A percentile compares a stretch with the other conserved stretches of the same genome.
Evolutionary conservation across 1,140 invertebrate genomes (phyloP).

Genomic region (Heliconius hermathena): DNA sequence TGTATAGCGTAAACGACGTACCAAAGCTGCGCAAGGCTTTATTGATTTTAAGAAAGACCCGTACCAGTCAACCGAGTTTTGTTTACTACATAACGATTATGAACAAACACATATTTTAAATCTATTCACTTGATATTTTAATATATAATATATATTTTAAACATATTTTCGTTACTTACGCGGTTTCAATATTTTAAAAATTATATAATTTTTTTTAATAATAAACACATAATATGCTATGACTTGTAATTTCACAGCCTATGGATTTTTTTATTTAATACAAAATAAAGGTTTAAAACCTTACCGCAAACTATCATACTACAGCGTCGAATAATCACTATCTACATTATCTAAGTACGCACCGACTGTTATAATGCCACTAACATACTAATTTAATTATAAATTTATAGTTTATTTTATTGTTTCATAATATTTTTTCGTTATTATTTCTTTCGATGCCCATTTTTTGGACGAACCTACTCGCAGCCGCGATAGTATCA

Average conservation of each 20-base stretch:
- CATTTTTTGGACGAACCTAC: slow-evolving; percentile 45
- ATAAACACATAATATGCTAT: background rate
- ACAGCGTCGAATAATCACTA: slow-evolving; percentile 41
- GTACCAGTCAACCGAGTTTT: slow-evolving; percentile 45
- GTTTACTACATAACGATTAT: slow-evolving; percentile 42
- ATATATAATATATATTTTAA: background rate
- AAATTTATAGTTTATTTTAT: slow-evolving; percentile 34
- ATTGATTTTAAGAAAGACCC: slow-evolving; percentile 64
- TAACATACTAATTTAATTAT: slow-evolving; percentile 46
- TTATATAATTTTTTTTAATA: background rate
- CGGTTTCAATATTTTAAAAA: background rate
- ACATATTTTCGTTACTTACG: background rate
- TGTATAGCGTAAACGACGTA: slow-evolving; percentile 45
- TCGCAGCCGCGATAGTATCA: slow-evolving; percentile 35
- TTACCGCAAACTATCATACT: slow-evolving; percentile 47
- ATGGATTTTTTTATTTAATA: slow-evolving; percentile 13
- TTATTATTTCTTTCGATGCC: slow-evolving; percentile 32
- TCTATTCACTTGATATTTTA: background rate
- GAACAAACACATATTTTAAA: background rate
- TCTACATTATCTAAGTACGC: slow-evolving; percentile 39
- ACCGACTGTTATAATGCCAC: slow-evolving; percentile 50
- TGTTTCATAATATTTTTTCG: slow-evolving; percentile 44
- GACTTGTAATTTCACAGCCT: background rate
- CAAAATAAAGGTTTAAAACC: slow-evolving; percentile 30
- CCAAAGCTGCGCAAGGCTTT: slow-evolving; percentile 63